phyloP scores from a whole-genome alignment of 2,888 invertebrate genomes.

The Pachycephus smyrnensis region DNA sequence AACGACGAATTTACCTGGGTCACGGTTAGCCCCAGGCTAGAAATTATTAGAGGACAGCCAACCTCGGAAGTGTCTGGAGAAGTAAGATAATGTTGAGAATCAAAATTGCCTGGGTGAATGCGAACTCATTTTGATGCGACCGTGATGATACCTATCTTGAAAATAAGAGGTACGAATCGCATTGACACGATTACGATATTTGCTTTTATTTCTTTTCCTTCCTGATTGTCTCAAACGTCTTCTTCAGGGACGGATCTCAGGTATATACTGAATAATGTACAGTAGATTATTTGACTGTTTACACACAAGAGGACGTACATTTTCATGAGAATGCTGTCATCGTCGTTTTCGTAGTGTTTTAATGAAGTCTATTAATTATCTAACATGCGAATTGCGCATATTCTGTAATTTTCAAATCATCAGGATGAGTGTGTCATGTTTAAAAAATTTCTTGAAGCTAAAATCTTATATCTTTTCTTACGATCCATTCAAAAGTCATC shows the following conservation, averaged over 20 bases:
- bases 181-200: background rate
- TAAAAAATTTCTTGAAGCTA: background rate
- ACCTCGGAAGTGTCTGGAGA: background rate
- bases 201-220: background rate
- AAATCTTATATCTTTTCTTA: background rate
- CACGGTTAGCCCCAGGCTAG: slow-evolving; percentile 19
- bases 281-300: background rate
- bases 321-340: background rate
- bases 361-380: background rate
- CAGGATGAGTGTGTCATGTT: background rate
- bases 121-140: background rate
- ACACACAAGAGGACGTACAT: background rate
- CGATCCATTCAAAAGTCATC: background rate
- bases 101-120: background rate
- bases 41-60: slow-evolving; percentile 5
- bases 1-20: slow-evolving; percentile 18
- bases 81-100: background rate
- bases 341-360: background rate
- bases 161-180: background rate
- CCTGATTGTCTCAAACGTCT: background rate
- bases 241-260: background rate
- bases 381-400: background rate
- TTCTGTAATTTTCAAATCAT: background rate
- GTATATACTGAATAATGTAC: background rate
- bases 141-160: background rate